phyloP scores from a whole-genome alignment of 1,140 invertebrate species.

The Microplitis demolitor region DNA sequence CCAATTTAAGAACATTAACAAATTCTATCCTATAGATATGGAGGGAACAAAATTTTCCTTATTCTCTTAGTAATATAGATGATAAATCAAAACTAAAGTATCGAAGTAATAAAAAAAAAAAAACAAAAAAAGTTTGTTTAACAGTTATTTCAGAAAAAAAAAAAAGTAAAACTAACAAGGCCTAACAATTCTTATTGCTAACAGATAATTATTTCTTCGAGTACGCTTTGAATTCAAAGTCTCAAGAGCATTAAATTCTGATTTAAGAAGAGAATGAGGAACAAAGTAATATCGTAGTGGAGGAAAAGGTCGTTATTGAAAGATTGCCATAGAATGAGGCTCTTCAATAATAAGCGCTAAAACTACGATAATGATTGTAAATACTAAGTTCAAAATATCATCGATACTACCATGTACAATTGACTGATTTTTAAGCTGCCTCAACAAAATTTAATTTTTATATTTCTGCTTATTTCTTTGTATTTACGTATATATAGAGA shows the following conservation, averaged over 20 bases:
- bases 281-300: not conserved
- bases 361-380: not conserved
- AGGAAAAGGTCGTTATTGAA: conserved; percentile 8
- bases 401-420: too few relatives aligned
- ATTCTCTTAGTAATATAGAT: not conserved
- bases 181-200: conserved; percentile 7
- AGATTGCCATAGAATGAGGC: conserved; percentile 4
- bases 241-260: conserved; percentile 11
- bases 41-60: too few relatives aligned
- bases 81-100: not conserved
- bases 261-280: not conserved
- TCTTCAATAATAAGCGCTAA: conserved; percentile 1
- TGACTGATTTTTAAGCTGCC: too few relatives aligned
- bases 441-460: too few relatives aligned
- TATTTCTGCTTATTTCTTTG: not conserved
- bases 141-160: not conserved
- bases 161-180: not conserved
- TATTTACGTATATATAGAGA: not conserved
- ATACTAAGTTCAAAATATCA: not conserved
- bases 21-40: too few relatives aligned
- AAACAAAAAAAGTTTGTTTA: not conserved
- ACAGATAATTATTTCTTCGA: conserved; percentile 22
- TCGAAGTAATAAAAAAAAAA: not conserved
- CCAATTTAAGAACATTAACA: too few relatives aligned
- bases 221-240: conserved; percentile 10